Evolutionary conservation across 2,113 vertebrate genomes (phyloP).

Genomic region (Vulpes lagopus): DNA sequence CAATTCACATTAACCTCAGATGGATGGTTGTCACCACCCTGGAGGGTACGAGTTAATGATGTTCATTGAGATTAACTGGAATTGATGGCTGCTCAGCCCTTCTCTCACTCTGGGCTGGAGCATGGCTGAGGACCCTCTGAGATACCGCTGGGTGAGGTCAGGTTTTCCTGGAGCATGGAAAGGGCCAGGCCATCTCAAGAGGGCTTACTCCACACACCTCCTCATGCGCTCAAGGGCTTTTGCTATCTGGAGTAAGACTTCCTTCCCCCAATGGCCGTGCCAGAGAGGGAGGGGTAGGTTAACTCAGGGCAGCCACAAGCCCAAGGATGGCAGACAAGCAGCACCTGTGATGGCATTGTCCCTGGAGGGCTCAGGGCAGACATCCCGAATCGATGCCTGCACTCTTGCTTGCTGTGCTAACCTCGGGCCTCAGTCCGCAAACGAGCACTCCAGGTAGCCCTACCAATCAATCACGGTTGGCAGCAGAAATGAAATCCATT

Average conservation of each 20-base stretch:
- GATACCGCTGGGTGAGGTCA: not conserved
- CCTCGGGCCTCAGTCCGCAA: slow-evolving; percentile 37
- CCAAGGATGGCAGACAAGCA: not conserved
- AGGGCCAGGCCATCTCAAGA: not conserved
- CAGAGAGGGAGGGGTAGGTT: not conserved
- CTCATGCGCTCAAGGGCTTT: not conserved
- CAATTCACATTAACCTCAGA: not conserved
- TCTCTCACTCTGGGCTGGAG: not conserved
- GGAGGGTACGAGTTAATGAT: not conserved
- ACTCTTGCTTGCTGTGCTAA: slow-evolving; percentile 50
- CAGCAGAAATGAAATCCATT: slow-evolving; percentile 69
- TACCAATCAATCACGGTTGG: slow-evolving; percentile 55
- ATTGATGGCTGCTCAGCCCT: not conserved
- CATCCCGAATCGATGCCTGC: not conserved
- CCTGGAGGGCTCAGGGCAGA: not conserved
- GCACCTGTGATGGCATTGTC: not conserved
- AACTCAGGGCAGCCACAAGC: not conserved
- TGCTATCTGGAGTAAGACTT: not conserved
- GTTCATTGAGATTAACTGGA: not conserved
- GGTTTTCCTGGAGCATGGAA: not conserved
- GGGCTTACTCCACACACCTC: not conserved
- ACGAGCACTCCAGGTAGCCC: not conserved
- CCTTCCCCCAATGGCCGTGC: not conserved
- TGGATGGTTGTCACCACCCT: not conserved
- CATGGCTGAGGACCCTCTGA: not conserved